These are phyloP conservation scores for Sorex maritimensis DNA, from an alignment of 2,797 vertebrate genomes.

Conservation along the genomic window DNA sequence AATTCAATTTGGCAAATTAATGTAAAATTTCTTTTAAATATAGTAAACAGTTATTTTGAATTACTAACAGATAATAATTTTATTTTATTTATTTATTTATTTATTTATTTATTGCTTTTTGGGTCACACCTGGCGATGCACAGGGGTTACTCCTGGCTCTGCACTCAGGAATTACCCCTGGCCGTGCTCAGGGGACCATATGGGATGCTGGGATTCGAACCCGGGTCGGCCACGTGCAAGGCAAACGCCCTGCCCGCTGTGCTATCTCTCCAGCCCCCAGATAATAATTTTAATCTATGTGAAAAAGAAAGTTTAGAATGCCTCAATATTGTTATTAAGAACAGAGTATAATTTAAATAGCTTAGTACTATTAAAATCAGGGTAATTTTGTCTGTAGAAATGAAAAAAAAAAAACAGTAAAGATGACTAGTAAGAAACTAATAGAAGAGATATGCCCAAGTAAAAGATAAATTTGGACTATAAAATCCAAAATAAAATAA, in stretches of 20 bases:
- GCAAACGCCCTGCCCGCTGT: too few relatives aligned
- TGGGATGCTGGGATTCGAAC: too few relatives aligned
- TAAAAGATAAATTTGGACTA: conserved; percentile 57
- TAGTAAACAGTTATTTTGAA: conserved; percentile 54
- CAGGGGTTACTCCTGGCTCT: too few relatives aligned
- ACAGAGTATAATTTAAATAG: conserved; percentile 25
- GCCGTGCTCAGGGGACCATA: too few relatives aligned
- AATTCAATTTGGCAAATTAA: conserved; percentile 28
- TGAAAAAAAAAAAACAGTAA: conserved; percentile 36
- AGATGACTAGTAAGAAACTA: not conserved
- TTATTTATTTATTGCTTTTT: too few relatives aligned
- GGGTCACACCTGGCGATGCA: too few relatives aligned
- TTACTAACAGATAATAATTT: conserved; percentile 27
- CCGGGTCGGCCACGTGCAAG: too few relatives aligned
- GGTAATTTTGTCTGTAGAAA: conserved; percentile 46
- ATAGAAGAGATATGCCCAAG: not conserved
- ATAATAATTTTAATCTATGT: not conserved
- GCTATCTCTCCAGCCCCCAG: too few relatives aligned
- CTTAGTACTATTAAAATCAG: conserved; percentile 31
- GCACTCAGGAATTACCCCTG: too few relatives aligned
- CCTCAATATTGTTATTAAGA: not conserved
- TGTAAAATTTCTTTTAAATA: not conserved
- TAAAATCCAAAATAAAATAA: conserved; percentile 26
- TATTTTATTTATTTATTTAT: too few relatives aligned
- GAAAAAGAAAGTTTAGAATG: not conserved